Evolutionary conservation across 1,140 invertebrate genomes (phyloP).

Genomic region (Colletes latitarsis): DNA sequence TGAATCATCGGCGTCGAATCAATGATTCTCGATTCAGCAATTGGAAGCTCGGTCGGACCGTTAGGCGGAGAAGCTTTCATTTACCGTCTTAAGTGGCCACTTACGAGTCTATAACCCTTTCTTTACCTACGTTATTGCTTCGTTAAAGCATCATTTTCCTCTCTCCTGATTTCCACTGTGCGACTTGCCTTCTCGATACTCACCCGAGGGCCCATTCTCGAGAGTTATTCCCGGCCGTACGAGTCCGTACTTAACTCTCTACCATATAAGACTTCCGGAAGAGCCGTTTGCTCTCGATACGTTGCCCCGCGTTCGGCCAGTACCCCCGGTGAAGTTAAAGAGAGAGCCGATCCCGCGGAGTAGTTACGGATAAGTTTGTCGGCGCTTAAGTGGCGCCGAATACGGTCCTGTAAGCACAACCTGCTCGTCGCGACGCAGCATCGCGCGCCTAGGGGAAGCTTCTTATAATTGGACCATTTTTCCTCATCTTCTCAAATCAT

Average conservation of each 20-base stretch:
- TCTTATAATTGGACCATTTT: too few species aligned
- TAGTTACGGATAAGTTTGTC: slow-evolving; percentile 61
- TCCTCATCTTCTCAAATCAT: too few species aligned
- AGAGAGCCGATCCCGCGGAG: slow-evolving; percentile 43
- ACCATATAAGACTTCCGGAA: slow-evolving; percentile 66
- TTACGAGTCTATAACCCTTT: slow-evolving; percentile 61
- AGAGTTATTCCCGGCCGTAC: slow-evolving; percentile 42
- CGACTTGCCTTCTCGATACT: slow-evolving; percentile 21
- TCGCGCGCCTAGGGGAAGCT: too few species aligned
- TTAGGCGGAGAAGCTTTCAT: slow-evolving; percentile 53
- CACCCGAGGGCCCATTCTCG: slow-evolving; percentile 40
- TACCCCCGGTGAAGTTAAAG: slow-evolving; percentile 27
- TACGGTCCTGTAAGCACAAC: slow-evolving; percentile 57
- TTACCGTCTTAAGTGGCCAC: slow-evolving; percentile 48
- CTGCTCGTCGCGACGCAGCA: slow-evolving; percentile 18
- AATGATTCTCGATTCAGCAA: slow-evolving; percentile 34
- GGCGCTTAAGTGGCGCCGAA: slow-evolving; percentile 64
- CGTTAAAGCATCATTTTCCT: slow-evolving; percentile 64
- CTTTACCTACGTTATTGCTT: slow-evolving; percentile 63
- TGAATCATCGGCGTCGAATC: not conserved
- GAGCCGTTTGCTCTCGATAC: slow-evolving; percentile 62
- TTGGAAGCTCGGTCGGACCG: slow-evolving; percentile 30
- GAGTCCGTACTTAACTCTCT: slow-evolving; percentile 51
- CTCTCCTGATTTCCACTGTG: slow-evolving; percentile 53
- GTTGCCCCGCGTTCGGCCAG: slow-evolving; percentile 27